Conservation (phyloP, 2,797 vertebrate genomes). For the Anas georgica region DNA sequence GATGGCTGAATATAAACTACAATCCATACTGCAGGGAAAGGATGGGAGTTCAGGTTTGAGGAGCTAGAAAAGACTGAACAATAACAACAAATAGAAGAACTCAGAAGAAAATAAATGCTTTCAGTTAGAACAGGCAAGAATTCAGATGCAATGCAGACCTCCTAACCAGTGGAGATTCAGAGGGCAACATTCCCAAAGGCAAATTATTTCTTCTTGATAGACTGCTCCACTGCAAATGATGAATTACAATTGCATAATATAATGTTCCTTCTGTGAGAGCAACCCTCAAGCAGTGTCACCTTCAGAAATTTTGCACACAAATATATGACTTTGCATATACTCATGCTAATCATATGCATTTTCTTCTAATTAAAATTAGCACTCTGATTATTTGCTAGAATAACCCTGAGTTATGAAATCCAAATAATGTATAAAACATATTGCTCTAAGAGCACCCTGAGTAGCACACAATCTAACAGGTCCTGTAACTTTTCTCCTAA, state of each 20-base stretch:
- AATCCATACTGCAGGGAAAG: not conserved
- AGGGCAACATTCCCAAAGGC: not conserved
- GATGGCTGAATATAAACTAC: not conserved
- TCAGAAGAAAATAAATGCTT: not conserved
- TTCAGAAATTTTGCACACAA: not conserved
- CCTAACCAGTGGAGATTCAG: not conserved
- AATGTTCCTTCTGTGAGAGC: not conserved
- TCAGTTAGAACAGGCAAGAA: not conserved
- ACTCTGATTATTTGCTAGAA: slow-evolving; percentile 23
- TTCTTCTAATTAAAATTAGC: not conserved
- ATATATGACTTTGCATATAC: not conserved
- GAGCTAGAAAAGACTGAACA: not conserved
- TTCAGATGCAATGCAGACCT: not conserved
- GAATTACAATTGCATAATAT: not conserved
- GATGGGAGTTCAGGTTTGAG: not conserved
- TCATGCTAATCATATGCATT: not conserved
- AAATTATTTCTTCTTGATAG: not conserved
- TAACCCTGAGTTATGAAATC: slow-evolving; percentile 4
- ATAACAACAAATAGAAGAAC: not conserved
- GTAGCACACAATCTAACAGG: not conserved
- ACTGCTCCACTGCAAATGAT: not conserved
- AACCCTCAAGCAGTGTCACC: not conserved
- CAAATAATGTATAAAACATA: slow-evolving; percentile 25
- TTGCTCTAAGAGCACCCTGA: not conserved
- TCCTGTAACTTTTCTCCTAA: not conserved